phyloP scores from a whole-genome alignment of 2,113 vertebrate species.

The Pipa parva region DNA sequence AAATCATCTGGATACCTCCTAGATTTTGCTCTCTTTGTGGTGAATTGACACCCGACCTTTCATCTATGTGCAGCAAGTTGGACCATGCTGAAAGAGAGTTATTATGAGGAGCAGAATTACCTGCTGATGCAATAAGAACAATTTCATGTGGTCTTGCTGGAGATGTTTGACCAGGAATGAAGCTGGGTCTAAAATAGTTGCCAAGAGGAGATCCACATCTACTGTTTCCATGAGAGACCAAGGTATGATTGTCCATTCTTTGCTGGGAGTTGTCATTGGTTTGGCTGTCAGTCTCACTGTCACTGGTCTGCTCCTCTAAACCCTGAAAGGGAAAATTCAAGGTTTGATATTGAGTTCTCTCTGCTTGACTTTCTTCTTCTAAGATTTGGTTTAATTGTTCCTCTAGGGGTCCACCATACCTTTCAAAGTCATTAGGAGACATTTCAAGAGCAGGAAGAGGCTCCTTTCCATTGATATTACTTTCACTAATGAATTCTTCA shows the following conservation, averaged over 20 bases:
- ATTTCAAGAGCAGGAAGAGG: not conserved
- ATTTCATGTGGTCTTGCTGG: not conserved
- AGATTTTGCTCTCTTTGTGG: not conserved
- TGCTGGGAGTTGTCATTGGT: not conserved
- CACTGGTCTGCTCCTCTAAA: not conserved
- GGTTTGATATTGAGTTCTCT: not conserved
- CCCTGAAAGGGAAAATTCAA: not conserved
- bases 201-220: not conserved
- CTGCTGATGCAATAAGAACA: not conserved
- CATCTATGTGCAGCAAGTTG: not conserved
- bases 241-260: not conserved
- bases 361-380: not conserved
- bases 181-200: not conserved
- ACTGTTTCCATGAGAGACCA: not conserved
- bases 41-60: not conserved
- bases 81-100: not conserved
- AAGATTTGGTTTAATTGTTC: not conserved
- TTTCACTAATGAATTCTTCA: constrained; percentile 14
- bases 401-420: constrained; percentile 21
- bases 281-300: not conserved
- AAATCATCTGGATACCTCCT: not conserved
- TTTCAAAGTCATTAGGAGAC: constrained; percentile 13
- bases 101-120: not conserved
- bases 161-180: not conserved
- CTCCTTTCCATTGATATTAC: constrained; percentile 26